Base-by-base conservation (phyloP, 2,113 vertebrate genomes). In the Nettapus auritus region DNA sequence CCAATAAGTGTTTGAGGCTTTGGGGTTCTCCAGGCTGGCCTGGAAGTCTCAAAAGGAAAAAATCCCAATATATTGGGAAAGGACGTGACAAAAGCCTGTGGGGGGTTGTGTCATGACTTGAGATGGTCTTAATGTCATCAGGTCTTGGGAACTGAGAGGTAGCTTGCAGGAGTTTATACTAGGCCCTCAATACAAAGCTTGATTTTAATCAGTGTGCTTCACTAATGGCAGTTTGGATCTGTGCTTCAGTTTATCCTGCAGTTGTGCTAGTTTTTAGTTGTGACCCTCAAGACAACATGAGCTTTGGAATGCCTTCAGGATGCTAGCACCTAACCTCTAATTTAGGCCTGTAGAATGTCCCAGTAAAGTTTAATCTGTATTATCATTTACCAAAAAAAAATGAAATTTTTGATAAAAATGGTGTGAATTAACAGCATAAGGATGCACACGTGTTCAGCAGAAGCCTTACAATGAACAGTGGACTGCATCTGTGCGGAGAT, bases 241-340 rank as follows among this genome's bases (percentile, higher is more conserved):
- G 80, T 5, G 1, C n/a, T 76, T 42, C n/a, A 22, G 38, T 53
- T 23, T 44, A 63, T 55, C 68, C 84, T 63, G 16, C 55, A 77
- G 36, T 4, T 40, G 60, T 69, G 77, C 42, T 76, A 53, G 11
- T 79, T 92, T 86, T 82, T 46, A 87, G 50, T 50, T 68, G 22
- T 89, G 86, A 62, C 57, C 8, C 50, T 79, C 80, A 13, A 6
- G 20, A 66, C 80, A 82, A 36, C 92, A 62, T 36, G 7, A 68
- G 62, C 44, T 93, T 81, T 76, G 57, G 68, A 77, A 80, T 0
- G 1, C 68, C 90, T 53, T 25, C 69, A 94, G 64, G 85, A 66
- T 86, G 88, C 86, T 88, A 93, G 78, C 33, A 50, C 62, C 86
- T 93, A 81, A 75, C 66, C 66, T 86, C 93, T 96, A 86, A 92